phyloP scores from a whole-genome alignment of 2,797 vertebrate genomes.

The Uromys caudimaculatus region DNA sequence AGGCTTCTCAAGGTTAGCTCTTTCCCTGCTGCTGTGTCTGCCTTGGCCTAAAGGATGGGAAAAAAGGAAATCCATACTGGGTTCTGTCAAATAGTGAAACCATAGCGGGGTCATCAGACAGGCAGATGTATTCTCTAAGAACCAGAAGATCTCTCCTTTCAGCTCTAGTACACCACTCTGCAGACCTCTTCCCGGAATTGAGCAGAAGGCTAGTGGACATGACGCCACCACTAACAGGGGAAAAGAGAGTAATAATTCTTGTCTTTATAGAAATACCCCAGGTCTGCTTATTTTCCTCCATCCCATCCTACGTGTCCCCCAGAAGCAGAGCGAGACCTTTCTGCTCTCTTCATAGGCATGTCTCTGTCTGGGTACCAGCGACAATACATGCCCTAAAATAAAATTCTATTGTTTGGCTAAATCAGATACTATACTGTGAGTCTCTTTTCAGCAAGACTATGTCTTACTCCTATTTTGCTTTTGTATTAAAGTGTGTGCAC shows the following conservation, averaged over 20 bases:
- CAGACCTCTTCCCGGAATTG: not conserved
- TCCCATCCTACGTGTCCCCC: not conserved
- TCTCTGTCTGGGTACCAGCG: not conserved
- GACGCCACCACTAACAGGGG: not conserved
- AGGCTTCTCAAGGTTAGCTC: not conserved
- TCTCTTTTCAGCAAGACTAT: not conserved
- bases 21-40: not conserved
- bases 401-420: not conserved
- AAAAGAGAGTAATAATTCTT: not conserved
- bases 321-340: not conserved
- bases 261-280: not conserved
- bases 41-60: not conserved
- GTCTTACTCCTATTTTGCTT: not conserved
- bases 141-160: not conserved
- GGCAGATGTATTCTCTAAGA: not conserved
- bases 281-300: not conserved
- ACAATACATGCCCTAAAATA: not conserved
- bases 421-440: not conserved
- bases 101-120: not conserved
- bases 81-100: constrained; percentile 17
- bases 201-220: not conserved
- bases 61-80: not conserved
- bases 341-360: not conserved
- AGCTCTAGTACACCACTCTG: not conserved
- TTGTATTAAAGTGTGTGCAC: not conserved